Base-by-base conservation (phyloP, 2,888 invertebrate genomes). In the Pterobdella sp. region DNA sequence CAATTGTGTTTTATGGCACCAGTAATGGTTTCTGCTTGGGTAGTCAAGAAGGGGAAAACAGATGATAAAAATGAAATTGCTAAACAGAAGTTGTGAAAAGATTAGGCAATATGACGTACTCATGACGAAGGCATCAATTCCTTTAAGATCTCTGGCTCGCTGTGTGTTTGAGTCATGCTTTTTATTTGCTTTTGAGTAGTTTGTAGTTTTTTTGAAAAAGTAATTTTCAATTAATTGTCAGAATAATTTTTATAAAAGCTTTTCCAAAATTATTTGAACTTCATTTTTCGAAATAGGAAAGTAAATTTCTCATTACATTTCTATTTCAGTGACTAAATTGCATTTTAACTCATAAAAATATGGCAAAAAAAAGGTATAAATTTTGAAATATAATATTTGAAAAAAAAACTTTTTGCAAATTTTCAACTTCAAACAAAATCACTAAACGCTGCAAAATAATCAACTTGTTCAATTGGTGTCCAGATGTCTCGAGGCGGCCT, bases 401-500 rank as follows among this genome's bases (percentile, higher is more conserved):
- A 42, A 42, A 42, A 42, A 42, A 42, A 42, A 42, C 7, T 7
- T 14, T 7, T 42, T 18, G 7, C 10, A 14, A 22, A 22, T 26
- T 56, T 56, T 56, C 60, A 4, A 3, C 26, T 22, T 56, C 3
- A n/a, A 56, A 56, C n/a, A 26, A 22, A 56, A 56, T 56, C 60
- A 56, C 10, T 14, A n/a, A 56, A 3, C 10, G 60, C 18, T 56
- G 26, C n/a, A 56, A 56, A 26, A n/a, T 56, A 56, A 56, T 56
- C 26, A n/a, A 4, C n/a, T 56, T 4, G 14, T 56, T 56, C 3
- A 56, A n/a, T 56, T 56, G 60, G 60, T n/a, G 60, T 14, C 14
- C 60, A 56, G 60, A 56, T 56, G 60, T 56, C 60, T 56, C 60
- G n/a, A 22, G n/a, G 60, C 60, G n/a, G n/a, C 26, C 60, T 26